Evolutionary conservation across 2,888 invertebrate genomes (phyloP).

Genomic region (Synanthedon vespiformis): DNA sequence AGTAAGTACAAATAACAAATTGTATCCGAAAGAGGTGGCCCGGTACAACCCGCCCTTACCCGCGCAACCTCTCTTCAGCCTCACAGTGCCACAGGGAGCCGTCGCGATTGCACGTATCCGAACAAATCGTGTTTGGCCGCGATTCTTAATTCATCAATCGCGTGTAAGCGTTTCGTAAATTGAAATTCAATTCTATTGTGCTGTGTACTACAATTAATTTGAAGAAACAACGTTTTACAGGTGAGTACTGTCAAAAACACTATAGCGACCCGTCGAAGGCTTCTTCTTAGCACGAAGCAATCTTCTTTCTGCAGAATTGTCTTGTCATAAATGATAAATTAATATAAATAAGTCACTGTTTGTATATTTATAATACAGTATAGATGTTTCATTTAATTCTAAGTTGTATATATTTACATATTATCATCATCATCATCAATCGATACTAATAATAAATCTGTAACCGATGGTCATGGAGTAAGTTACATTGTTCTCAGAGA

Average conservation of each 20-base stretch:
- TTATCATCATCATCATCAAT: no score
- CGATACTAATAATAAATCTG: no score
- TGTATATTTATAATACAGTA: no score
- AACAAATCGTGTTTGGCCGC: constrained; percentile 7
- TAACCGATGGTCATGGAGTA: no score
- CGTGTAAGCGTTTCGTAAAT: constrained; percentile 4
- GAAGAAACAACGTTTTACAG: background rate
- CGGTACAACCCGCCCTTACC: constrained; percentile 2
- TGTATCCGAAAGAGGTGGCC: background rate
- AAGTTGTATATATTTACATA: background rate
- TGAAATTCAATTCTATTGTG: background rate
- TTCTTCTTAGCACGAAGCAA: no score
- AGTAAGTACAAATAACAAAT: background rate
- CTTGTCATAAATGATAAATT: background rate
- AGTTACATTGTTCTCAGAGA: no score
- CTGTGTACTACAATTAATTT: background rate
- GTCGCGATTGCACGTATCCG: constrained; percentile 28
- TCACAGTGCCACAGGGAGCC: constrained; percentile 34
- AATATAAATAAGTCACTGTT: no score
- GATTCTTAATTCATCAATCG: constrained; percentile 7
- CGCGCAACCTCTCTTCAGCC: constrained; percentile 11
- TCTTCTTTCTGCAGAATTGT: no score
- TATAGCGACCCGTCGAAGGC: no score
- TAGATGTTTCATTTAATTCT: background rate
- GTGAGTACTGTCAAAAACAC: background rate